Conservation (phyloP, 2,113 vertebrate species). For the Apeltes quadracus region DNA sequence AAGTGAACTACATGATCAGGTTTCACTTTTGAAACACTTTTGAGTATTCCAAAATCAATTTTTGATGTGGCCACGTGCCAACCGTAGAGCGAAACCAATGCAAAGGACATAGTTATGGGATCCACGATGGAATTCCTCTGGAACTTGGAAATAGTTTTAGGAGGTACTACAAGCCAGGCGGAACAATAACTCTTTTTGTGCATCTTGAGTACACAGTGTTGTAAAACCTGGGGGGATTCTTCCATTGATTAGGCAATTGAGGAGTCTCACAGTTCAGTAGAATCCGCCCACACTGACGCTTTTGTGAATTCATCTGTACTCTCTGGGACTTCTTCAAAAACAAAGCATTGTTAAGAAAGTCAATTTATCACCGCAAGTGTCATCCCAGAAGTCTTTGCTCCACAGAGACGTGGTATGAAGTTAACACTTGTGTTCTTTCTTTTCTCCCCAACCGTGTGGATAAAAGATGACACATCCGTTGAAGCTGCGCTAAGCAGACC, state of each 20-base stretch:
- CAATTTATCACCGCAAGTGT: slow-evolving; percentile 42
- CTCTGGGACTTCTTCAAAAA: slow-evolving; percentile 45
- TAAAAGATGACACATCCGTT: slow-evolving; percentile 50
- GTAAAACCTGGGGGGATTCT: slow-evolving; percentile 5
- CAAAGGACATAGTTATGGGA: slow-evolving; percentile 13
- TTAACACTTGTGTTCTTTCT: slow-evolving; percentile 49
- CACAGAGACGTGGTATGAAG: slow-evolving; percentile 23
- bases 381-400: slow-evolving; percentile 41
- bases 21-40: slow-evolving; percentile 37
- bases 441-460: slow-evolving; percentile 50
- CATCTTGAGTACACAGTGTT: slow-evolving; percentile 4
- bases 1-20: slow-evolving; percentile 32
- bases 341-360: slow-evolving; percentile 43
- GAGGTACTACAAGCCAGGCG: background rate
- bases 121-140: slow-evolving; percentile 1
- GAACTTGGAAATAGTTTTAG: slow-evolving; percentile 12
- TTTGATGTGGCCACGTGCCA: slow-evolving; percentile 26
- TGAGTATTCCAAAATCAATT: slow-evolving; percentile 17
- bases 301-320: slow-evolving; percentile 27
- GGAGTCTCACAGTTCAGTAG: background rate
- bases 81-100: slow-evolving; percentile 28
- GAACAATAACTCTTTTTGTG: slow-evolving; percentile 33
- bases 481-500: slow-evolving; percentile 37
- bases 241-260: slow-evolving; percentile 18
- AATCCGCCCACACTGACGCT: slow-evolving; percentile 58